These are phyloP conservation scores for Andrena marginata DNA, from an alignment of 2,888 invertebrate genomes.

Conservation along the genomic window DNA sequence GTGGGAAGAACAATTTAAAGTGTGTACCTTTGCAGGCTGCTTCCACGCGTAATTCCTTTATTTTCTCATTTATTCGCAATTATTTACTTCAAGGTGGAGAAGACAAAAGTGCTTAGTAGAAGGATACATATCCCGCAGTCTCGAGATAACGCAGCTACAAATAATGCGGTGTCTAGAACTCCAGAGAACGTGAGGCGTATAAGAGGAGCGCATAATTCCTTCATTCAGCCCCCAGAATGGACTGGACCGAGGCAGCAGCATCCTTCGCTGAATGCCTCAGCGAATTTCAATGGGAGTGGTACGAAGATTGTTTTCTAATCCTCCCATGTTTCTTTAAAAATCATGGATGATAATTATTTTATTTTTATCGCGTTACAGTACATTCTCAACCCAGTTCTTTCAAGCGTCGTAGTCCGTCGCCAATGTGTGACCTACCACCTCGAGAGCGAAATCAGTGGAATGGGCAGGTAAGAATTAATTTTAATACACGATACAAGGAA, in stretches of 20 bases:
- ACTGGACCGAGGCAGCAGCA: constrained; percentile 69
- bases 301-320: constrained; percentile 13
- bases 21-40: constrained; percentile 21
- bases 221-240: constrained; percentile 75
- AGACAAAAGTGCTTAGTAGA: constrained; percentile 73
- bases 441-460: constrained; percentile 79
- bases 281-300: constrained; percentile 72
- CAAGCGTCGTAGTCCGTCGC: constrained; percentile 81
- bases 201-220: constrained; percentile 78
- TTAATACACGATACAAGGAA: background rate
- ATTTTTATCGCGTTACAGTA: constrained; percentile 58
- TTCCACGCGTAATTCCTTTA: background rate
- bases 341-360: constrained; percentile 20
- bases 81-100: constrained; percentile 68
- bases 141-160: constrained; percentile 69
- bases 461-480: constrained; percentile 72
- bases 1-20: constrained; percentile 78
- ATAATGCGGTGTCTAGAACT: constrained; percentile 70
- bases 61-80: constrained; percentile 7
- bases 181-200: constrained; percentile 81
- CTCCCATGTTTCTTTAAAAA: constrained; percentile 8
- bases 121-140: constrained; percentile 75
- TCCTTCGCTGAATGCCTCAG: constrained; percentile 69
- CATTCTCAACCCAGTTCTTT: constrained; percentile 74
- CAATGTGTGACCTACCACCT: constrained; percentile 76